These are phyloP conservation scores for Drosophila borealis DNA, from an alignment of 2,888 invertebrate genomes.

Conservation along the genomic window DNA sequence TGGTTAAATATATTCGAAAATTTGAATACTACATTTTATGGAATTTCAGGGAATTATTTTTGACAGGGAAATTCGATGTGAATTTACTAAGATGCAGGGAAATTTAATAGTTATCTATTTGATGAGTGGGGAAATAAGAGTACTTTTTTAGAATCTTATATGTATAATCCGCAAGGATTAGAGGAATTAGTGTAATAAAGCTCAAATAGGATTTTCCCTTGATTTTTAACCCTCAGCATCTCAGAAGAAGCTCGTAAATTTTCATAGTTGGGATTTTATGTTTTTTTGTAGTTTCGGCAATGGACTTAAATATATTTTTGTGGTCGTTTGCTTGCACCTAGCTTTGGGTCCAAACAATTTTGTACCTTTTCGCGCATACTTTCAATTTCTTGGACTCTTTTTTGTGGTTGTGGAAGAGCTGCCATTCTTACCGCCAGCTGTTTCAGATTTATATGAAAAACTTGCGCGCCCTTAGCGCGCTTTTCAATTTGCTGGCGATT, in stretches of 20 bases:
- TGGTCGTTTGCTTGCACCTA: constrained; percentile 24
- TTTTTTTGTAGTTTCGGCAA: constrained; percentile 1
- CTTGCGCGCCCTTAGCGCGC: constrained; percentile 57
- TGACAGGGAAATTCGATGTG: no score
- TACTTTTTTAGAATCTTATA: no score
- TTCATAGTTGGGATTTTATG: constrained; percentile 10
- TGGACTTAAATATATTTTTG: constrained; percentile 10
- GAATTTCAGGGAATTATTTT: no score
- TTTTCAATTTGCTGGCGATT: constrained; percentile 71
- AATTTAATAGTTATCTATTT: no score
- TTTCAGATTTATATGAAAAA: constrained; percentile 76
- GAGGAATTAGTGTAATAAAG: no score
- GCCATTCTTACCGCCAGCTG: constrained; percentile 56
- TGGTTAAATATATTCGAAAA: no score
- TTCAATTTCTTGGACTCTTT: constrained; percentile 43
- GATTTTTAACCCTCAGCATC: no score
- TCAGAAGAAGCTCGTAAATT: background rate
- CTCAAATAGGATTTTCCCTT: no score
- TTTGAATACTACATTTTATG: no score
- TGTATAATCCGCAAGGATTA: no score
- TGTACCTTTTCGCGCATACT: constrained; percentile 49
- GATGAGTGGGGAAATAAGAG: no score
- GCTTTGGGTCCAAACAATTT: constrained; percentile 36
- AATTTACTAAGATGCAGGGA: no score
- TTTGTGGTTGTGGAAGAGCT: background rate